These are phyloP conservation scores for Leptobrachium ailaonicum DNA, from an alignment of 2,113 vertebrate species.

Conservation along the genomic window DNA sequence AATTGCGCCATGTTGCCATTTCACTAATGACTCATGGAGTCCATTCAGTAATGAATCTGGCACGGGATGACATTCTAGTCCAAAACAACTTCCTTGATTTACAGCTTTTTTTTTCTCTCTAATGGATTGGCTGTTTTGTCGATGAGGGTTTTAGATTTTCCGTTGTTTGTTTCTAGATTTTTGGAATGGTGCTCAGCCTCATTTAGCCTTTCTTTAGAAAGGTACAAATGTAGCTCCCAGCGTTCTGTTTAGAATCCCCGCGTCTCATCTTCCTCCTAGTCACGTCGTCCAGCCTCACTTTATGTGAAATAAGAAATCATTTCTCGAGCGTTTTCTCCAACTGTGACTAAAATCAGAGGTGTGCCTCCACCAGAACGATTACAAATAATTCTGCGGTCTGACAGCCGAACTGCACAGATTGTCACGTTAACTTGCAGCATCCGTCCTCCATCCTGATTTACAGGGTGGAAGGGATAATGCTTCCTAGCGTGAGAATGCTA, in stretches of 20 bases:
- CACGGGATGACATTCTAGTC: background rate
- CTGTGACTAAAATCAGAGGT: conserved; percentile 9
- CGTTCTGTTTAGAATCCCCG: background rate
- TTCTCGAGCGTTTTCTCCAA: conserved; percentile 38
- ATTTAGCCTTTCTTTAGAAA: background rate
- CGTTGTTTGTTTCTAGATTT: background rate
- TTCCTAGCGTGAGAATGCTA: background rate
- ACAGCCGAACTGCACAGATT: background rate
- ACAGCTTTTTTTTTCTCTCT: background rate
- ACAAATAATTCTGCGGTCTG: conserved; percentile 22
- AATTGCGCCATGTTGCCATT: conserved; percentile 20
- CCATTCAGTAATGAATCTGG: conserved; percentile 8
- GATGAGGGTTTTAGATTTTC: background rate
- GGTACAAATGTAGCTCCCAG: background rate
- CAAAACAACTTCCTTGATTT: conserved; percentile 7
- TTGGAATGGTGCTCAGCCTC: background rate
- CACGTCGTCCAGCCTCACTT: conserved; percentile 33
- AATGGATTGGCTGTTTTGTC: no score
- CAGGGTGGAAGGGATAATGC: conserved; percentile 1
- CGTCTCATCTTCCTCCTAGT: background rate
- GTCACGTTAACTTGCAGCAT: conserved; percentile 33
- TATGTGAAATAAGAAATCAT: conserved; percentile 46
- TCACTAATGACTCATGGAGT: conserved; percentile 7
- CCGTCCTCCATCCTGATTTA: background rate
- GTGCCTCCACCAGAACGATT: conserved; percentile 23